Conservation (phyloP, 1,140 invertebrate genomes). For the Reticulitermes speratus region DNA sequence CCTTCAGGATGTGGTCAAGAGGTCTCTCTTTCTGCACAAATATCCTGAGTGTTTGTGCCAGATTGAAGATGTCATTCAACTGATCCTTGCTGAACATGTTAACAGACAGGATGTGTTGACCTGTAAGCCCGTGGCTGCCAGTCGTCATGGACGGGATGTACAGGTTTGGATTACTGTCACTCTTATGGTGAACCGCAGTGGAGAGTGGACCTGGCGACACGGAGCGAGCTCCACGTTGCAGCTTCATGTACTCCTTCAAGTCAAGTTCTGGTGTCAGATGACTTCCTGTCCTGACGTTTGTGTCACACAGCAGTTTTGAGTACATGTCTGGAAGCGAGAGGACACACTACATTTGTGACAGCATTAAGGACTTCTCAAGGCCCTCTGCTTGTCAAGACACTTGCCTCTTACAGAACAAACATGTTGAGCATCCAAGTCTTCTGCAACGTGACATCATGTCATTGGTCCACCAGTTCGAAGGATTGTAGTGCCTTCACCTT, state of each 20-base stretch:
- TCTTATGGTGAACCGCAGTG: slow-evolving; percentile 38
- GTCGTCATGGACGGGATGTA: slow-evolving; percentile 34
- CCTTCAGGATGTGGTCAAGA: slow-evolving; percentile 82
- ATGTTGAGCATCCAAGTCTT: too few species aligned
- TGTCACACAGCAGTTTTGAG: slow-evolving; percentile 37
- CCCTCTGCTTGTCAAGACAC: too few species aligned
- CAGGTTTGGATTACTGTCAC: slow-evolving; percentile 44
- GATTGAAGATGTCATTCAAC: slow-evolving; percentile 90
- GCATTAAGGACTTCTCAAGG: too few species aligned
- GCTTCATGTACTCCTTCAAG: slow-evolving; percentile 19
- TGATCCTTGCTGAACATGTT: slow-evolving; percentile 87
- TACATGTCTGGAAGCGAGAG: slow-evolving; percentile 39
- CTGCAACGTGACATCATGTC: too few species aligned
- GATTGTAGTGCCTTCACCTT: too few species aligned
- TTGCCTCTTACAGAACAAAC: too few species aligned
- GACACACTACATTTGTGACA: neutral
- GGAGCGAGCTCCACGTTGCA: neutral
- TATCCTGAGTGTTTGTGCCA: slow-evolving; percentile 84
- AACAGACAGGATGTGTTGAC: slow-evolving; percentile 82
- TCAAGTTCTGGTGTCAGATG: neutral
- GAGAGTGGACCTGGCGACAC: neutral
- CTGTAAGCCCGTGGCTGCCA: slow-evolving; percentile 58
- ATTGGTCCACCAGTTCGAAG: too few species aligned
- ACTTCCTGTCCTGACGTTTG: neutral
- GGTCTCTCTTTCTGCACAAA: slow-evolving; percentile 79